A percentile compares a stretch with the other conserved stretches of the same genome.
Evolutionary conservation across 2,888 invertebrate species (phyloP).

Genomic region (Anagyrus pseudococci): DNA sequence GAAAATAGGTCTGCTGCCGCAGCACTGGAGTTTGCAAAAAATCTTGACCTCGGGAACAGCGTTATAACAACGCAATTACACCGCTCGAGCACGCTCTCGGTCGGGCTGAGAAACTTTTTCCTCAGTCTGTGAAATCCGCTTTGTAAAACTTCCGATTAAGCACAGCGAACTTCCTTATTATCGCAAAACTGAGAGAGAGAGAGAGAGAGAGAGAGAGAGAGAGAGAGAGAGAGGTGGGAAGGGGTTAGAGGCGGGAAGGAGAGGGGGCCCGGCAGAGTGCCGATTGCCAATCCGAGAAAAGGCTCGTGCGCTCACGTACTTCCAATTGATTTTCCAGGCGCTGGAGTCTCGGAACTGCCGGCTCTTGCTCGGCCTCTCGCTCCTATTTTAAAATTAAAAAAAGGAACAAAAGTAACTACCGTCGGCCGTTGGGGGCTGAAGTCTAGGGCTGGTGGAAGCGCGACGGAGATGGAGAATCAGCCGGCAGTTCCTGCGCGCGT

Average conservation of each 20-base stretch:
- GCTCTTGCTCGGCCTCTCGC: too few species aligned
- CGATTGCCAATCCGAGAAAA: neutral
- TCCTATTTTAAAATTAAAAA: slow-evolving; percentile 3
- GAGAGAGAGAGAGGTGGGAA: neutral
- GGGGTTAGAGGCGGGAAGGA: neutral
- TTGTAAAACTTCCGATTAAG: too few species aligned
- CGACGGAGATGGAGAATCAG: neutral
- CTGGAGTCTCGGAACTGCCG: neutral
- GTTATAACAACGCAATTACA: too few species aligned
- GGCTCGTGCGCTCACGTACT: neutral
- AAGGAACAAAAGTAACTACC: too few species aligned
- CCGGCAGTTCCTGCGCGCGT: neutral
- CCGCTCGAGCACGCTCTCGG: too few species aligned
- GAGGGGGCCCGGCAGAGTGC: neutral
- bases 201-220: too few species aligned
- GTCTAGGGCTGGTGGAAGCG: neutral
- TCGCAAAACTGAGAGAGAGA: too few species aligned
- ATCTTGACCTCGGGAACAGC: too few species aligned
- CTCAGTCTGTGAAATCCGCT: too few species aligned
- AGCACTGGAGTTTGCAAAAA: too few species aligned
- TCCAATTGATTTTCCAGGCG: slow-evolving; percentile 4
- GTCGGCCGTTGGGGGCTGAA: neutral
- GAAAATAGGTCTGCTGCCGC: neutral
- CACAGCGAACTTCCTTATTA: too few species aligned
- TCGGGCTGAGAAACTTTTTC: too few species aligned